Evolutionary conservation across 2,113 vertebrate genomes (phyloP).

Genomic region (Perca schrenkii): DNA sequence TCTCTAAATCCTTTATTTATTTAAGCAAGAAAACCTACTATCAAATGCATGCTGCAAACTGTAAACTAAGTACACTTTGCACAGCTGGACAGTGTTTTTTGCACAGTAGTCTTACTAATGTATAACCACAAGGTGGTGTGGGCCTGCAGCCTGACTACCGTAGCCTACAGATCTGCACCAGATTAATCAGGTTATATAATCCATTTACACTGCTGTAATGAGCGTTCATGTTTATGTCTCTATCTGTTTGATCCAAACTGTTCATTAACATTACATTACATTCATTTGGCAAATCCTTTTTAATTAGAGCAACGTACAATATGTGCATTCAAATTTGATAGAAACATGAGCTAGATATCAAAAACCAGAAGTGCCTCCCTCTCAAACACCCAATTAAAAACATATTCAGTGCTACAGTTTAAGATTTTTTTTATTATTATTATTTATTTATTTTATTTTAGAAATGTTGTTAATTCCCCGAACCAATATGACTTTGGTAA

Average conservation of each 20-base stretch:
- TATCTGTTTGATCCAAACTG: background rate
- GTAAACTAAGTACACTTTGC: background rate
- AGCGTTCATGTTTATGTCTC: background rate
- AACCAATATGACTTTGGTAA: background rate
- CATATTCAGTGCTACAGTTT: background rate
- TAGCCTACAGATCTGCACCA: conserved; percentile 9
- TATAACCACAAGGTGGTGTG: conserved; percentile 78
- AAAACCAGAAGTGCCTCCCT: background rate
- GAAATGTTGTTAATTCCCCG: background rate
- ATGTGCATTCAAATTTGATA: background rate
- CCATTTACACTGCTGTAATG: conserved; percentile 19
- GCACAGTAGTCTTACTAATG: background rate
- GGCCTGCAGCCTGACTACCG: conserved; percentile 28
- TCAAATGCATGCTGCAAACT: background rate
- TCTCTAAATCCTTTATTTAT: background rate
- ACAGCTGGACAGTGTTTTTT: background rate
- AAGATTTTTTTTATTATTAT: no score
- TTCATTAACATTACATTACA: background rate
- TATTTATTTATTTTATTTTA: background rate
- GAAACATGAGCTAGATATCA: background rate
- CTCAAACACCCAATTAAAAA: background rate
- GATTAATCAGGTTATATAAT: conserved; percentile 49
- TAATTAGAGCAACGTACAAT: background rate
- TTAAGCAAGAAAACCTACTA: background rate
- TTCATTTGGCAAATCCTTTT: background rate